Evolutionary conservation across 2,113 vertebrate species (phyloP), one percentile per base, ranked within the genome.

Genomic region (Aplodontia rufa): DNA sequence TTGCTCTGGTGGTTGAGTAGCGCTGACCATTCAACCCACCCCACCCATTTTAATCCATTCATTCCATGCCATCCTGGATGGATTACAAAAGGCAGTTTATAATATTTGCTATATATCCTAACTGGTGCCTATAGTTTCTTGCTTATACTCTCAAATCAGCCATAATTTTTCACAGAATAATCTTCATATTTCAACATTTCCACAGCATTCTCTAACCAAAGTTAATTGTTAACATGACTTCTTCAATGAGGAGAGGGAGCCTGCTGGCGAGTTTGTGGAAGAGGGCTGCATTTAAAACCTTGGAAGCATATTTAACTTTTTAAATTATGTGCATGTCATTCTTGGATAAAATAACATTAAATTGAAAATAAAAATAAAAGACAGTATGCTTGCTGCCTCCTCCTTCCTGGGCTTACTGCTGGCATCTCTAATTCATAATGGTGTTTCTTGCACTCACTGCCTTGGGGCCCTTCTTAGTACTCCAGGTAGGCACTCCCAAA

Each of bases 101-200:
- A n/a, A 83, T 80, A 49, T 74, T 87, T 90, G 74, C 60, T 75
- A 5, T 40, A 28, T 72, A 53, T 9, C 69, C 71, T 79, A 22
- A 35, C 32, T 24, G 30, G 30, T 62, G 51, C 85, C 76, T 53
- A 51, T 49, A 47, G 58, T 81, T 90, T 78, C 81, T 71, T 69
- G 45, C 4, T 87, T 84, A 76, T n/a, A 88, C 26, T 95, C 76
- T 84, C 81, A 53, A 83, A 78, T 69, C 35, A 4, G 76, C 24
- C n/a, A 4, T 92, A 62, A 69, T 45, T 79, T 95, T 83, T 49
- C 58, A 79, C 75, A 87, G 26, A 62, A 60, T 89, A 85, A 92
- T 75, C 69, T 20, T 47, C 62, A 42, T 28, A 49, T 26, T 84
- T 75, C 76, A 58, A 19, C 75, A 66, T 60, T 71, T 82, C 66